Evolutionary conservation across 2,888 invertebrate species (phyloP).

Genomic region (Tachina fera): DNA sequence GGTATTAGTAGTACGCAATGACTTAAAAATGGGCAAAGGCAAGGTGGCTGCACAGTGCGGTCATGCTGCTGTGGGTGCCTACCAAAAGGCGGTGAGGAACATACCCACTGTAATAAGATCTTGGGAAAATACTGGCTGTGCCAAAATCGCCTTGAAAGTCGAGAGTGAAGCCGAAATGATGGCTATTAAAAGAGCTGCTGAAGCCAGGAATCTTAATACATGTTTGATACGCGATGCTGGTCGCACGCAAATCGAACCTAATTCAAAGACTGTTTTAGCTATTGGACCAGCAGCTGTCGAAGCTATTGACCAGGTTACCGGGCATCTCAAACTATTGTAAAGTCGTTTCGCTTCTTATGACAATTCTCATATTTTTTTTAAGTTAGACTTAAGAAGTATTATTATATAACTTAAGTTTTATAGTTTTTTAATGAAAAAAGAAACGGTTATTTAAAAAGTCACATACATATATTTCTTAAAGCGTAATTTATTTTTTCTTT

Average conservation of each 20-base stretch:
- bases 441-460: conserved; percentile 1
- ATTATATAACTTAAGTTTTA: no score
- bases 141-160: conserved; percentile 93
- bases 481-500: neutral
- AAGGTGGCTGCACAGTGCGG: conserved; percentile 97
- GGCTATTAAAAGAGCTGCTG: conserved; percentile 88
- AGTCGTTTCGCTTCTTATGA: neutral
- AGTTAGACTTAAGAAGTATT: conserved; percentile 9
- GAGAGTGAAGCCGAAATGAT: conserved; percentile 90
- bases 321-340: conserved; percentile 93
- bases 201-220: conserved; percentile 87
- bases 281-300: conserved; percentile 94
- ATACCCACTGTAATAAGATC: conserved; percentile 85
- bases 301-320: conserved; percentile 91
- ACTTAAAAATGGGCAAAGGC: conserved; percentile 97
- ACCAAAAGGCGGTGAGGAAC: conserved; percentile 87
- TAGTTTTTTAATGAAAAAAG: conserved; percentile 19
- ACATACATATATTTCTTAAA: neutral
- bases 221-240: conserved; percentile 95
- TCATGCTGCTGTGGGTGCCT: conserved; percentile 96
- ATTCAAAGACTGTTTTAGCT: conserved; percentile 94
- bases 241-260: conserved; percentile 94
- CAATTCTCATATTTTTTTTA: conserved; percentile 22
- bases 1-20: conserved; percentile 93
- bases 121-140: conserved; percentile 89